Evolutionary conservation across 2,113 vertebrate species (phyloP).

Genomic region (Pampusana beccarii): DNA sequence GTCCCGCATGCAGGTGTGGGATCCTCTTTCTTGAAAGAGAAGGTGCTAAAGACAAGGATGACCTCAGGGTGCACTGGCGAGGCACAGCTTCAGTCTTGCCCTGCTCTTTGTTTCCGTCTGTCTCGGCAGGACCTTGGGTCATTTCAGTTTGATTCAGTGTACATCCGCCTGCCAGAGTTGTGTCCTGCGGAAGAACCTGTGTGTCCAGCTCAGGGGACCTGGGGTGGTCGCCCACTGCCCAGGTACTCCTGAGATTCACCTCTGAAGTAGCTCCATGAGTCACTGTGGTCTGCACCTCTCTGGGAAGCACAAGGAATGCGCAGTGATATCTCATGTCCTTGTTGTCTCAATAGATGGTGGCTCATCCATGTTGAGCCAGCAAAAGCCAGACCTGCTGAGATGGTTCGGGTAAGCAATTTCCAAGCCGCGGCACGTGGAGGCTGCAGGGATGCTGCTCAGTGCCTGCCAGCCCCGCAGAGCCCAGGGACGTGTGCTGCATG

Average conservation of each 20-base stretch:
- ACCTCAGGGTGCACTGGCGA: not conserved
- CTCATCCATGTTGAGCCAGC: not conserved
- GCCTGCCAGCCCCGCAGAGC: not conserved
- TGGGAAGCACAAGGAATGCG: not conserved
- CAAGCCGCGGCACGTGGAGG: not conserved
- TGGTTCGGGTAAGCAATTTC: not conserved
- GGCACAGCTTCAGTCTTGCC: not conserved
- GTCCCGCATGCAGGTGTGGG: not conserved
- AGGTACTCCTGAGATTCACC: not conserved
- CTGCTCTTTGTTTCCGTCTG: not conserved
- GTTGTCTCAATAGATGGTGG: not conserved
- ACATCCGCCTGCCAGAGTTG: not conserved
- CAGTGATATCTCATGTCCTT: not conserved
- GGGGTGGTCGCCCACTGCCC: not conserved
- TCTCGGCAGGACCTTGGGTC: not conserved
- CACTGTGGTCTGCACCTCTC: not conserved
- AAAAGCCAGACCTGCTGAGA: not conserved
- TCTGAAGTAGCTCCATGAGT: not conserved
- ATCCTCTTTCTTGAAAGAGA: not conserved
- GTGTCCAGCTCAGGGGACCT: not conserved
- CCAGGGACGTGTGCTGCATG: rapidly evolving
- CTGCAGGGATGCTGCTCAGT: not conserved
- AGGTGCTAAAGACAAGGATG: not conserved
- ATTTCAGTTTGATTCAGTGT: not conserved
- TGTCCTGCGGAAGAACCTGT: not conserved